Conservation (phyloP, 2,797 vertebrate genomes). For the Podargus strigoides region DNA sequence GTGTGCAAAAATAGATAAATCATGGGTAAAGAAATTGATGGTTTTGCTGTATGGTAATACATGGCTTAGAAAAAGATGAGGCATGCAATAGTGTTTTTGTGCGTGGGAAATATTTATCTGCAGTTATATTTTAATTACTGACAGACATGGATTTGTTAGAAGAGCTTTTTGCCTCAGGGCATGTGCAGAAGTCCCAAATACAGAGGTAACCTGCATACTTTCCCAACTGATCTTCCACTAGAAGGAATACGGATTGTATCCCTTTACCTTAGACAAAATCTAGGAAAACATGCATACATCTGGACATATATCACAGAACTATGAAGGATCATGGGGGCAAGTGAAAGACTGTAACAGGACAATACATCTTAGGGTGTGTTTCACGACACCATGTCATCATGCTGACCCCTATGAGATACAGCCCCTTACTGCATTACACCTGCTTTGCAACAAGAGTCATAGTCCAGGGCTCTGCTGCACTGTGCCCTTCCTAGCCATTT, state of each 20-base stretch:
- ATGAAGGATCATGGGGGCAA: background rate
- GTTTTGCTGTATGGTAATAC: background rate
- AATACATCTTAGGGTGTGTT: background rate
- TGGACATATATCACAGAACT: background rate
- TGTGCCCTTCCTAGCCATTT: background rate
- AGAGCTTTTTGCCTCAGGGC: background rate
- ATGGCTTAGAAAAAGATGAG: background rate
- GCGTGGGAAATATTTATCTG: background rate
- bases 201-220: background rate
- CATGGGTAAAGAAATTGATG: background rate
- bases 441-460: background rate
- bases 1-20: background rate
- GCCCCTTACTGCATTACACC: accelerated
- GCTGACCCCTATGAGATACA: background rate
- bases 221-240: background rate
- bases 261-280: background rate
- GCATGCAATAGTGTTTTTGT: background rate
- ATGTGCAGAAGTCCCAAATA: background rate
- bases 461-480: background rate
- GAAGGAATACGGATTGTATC: background rate
- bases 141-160: background rate
- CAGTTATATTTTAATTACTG: background rate
- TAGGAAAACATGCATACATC: background rate
- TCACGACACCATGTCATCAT: accelerated
- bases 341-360: background rate